These are phyloP conservation scores for Spondyliosoma cantharus DNA, from an alignment of 2,797 vertebrate genomes.

Conservation along the genomic window DNA sequence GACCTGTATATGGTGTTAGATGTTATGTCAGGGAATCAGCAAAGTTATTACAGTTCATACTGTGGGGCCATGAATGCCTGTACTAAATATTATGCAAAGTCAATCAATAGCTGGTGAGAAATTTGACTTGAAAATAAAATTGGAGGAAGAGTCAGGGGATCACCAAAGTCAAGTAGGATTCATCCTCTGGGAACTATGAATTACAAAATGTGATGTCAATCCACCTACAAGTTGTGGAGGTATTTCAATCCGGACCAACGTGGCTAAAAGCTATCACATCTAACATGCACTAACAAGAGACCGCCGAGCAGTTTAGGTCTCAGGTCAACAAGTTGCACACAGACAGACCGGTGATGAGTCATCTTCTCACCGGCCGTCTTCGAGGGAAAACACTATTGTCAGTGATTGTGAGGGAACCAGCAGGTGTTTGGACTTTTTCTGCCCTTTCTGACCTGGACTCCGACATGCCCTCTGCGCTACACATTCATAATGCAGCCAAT, in stretches of 20 bases:
- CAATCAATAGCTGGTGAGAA: neutral
- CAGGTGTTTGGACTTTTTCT: conserved; percentile 28
- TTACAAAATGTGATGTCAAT: neutral
- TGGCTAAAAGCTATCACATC: neutral
- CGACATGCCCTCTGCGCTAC: conserved; percentile 20
- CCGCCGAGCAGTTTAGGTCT: neutral
- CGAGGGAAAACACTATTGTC: neutral
- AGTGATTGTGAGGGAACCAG: conserved; percentile 12
- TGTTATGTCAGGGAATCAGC: neutral
- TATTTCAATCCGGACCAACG: neutral
- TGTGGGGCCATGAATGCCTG: neutral
- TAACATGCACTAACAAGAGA: neutral
- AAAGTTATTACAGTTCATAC: neutral
- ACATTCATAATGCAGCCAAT: conserved; percentile 56
- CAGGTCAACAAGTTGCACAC: neutral
- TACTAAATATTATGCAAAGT: no score
- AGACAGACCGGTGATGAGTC: neutral
- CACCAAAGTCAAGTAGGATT: neutral
- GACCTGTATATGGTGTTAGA: neutral
- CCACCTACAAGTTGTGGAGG: neutral
- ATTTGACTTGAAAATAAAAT: neutral
- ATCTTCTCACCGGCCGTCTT: neutral
- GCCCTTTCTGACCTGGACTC: conserved; percentile 29
- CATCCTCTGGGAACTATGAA: neutral
- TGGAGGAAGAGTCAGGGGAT: neutral